phyloP scores from a whole-genome alignment of 2,113 vertebrate species.

The Caracal caracal region DNA sequence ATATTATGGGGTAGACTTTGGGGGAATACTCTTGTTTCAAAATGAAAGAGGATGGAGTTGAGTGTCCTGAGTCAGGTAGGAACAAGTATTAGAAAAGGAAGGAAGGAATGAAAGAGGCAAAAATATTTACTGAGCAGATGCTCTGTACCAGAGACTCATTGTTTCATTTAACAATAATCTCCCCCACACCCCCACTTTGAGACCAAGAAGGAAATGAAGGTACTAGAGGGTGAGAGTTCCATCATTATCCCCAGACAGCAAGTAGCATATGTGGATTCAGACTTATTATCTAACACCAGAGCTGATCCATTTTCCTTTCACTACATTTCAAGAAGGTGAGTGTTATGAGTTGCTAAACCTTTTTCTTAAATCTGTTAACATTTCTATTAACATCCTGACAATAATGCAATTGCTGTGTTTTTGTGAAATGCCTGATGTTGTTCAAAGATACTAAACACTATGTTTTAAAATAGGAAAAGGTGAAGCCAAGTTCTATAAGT shows the following conservation, averaged over 20 bases:
- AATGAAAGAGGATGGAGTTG: neutral
- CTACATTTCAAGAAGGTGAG: neutral
- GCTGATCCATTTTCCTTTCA: neutral
- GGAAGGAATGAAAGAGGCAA: neutral
- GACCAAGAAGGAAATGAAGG: neutral
- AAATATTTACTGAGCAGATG: neutral
- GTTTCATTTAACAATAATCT: neutral
- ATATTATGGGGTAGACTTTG: neutral
- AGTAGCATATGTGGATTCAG: neutral
- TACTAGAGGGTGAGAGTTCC: neutral
- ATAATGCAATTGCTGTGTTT: neutral
- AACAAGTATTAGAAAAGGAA: neutral
- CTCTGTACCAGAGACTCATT: neutral
- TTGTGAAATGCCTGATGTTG: neutral
- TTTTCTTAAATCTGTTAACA: neutral
- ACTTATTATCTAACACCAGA: neutral
- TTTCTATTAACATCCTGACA: neutral
- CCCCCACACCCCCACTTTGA: neutral
- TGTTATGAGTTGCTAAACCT: neutral
- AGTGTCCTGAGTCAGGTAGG: neutral
- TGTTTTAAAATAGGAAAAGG: neutral
- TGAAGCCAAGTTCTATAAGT: neutral
- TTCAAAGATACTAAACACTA: neutral
- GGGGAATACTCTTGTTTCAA: neutral
- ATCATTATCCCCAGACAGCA: neutral